Evolutionary conservation across 2,888 invertebrate genomes (phyloP), one percentile per base, ranked within the genome.

Genomic region (Cerastis leucographa): DNA sequence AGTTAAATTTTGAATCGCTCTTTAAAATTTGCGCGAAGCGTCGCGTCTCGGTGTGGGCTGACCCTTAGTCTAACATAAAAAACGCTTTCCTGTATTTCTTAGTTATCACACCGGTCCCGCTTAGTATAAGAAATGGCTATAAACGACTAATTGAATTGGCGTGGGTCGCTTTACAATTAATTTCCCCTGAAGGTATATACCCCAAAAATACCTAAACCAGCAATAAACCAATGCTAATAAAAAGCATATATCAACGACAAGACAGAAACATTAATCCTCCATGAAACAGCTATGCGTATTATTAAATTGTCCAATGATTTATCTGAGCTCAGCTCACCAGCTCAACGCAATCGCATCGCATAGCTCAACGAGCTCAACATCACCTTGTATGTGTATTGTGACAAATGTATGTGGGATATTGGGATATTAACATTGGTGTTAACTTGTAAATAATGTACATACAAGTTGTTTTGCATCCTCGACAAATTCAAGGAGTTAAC

Each of bases 261-360:
- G 72, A 82, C 68, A 71, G 67, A 76, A 59, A 77, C 80, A 89
- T 83, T 87, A 81, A 80, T 81, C 66, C 64, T 56, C 44, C 49
- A 35, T 61, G 42, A 25, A 35, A 68, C 69, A 71, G 78, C 65
- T 77, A 87, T 83, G 89, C 77, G 83, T 85, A 83, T 79, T 78
- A 89, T 87, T 89, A 89, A 89, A 87, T 89, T 71, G 80, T 65
- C 35, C 61, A 59, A 74, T 87, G 88, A 89, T 87, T 85, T 87
- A 87, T 83, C 54, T 54, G 72, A 54, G 59, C 74, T 22, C 61
- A 49, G 51, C 61, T 59, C 61, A 56, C 46, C 69, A 59, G 46
- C 67, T 66, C 67, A 40, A 42, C 56, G 65, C 65, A 54, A 75
- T 84, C 72, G n/a, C 74, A 51, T 80, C 72, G 35, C 81, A 72